A percentile compares a stretch with the other conserved stretches of the same genome.
These are phyloP conservation scores for Pelvicachromis taeniatus DNA, from an alignment of 2,113 vertebrate genomes.

Conservation along the genomic window DNA sequence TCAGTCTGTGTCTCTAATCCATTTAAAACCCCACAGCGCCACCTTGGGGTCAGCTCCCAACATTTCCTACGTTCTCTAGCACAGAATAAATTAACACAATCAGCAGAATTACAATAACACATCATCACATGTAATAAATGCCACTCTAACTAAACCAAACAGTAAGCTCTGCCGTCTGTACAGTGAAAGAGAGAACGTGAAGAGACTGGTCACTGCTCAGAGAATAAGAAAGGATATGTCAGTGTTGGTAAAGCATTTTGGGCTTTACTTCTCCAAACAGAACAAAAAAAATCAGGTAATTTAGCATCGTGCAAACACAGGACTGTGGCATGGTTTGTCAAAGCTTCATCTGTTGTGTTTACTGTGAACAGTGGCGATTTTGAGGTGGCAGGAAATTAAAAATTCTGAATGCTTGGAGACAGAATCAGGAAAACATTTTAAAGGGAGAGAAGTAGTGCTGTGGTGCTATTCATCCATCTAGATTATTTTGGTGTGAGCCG, in stretches of 20 bases:
- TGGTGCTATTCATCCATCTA: not conserved
- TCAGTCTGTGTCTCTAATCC: not conserved
- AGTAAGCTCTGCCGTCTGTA: not conserved
- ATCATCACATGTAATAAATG: conserved; percentile 1
- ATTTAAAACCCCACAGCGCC: not conserved
- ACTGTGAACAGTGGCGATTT: not conserved
- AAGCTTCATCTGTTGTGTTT: not conserved
- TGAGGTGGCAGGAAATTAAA: not conserved
- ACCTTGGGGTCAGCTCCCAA: not conserved
- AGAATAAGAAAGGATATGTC: not conserved
- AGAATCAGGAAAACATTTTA: not conserved
- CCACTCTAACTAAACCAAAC: not conserved
- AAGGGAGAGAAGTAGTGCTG: not conserved
- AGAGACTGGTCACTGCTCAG: not conserved
- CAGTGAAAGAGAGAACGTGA: not conserved
- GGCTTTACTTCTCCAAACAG: not conserved
- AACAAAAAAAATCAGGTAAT: not conserved
- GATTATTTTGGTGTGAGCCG: not conserved
- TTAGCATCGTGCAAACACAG: not conserved
- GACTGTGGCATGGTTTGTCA: not conserved
- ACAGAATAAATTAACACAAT: conserved; percentile 62
- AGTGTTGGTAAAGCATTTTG: not conserved
- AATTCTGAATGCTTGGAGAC: not conserved
- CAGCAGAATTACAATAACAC: conserved; percentile 18
- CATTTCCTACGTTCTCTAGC: not conserved